Evolutionary conservation across 2,113 vertebrate genomes (phyloP), one percentile per base, ranked within the genome.

Genomic region (Xiphophorus maculatus): DNA sequence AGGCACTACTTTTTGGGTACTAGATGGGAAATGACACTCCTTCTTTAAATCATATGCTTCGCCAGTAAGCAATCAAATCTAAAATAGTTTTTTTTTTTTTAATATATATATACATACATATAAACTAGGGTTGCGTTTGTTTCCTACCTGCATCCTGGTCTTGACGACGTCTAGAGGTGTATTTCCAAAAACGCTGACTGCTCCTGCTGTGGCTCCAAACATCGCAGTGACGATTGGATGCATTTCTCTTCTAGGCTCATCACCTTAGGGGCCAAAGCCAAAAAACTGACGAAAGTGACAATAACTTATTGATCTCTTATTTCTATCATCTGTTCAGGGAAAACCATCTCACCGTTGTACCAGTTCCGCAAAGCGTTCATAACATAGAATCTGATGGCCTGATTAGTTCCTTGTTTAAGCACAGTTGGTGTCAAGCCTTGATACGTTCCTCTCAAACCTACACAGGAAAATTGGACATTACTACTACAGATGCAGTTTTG

Each of bases 111-210:
- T 25, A 1, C 22, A 22, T 8, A 48, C 0, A 48, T 19, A 17
- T 4, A 4, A 19, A 5, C 17, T 19, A 19, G 33, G 33, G 33
- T 5, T 22, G 48, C 7, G 6, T 4, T 14, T 8, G 5, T 11
- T 64, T 67, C 75, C 77, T 73, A 95, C 95, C 95, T 96, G 95
- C 95, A 96, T 96, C 82, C 95, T 91, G 14, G 94, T 96, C 88
- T 96, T 96, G 32, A 96, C 92, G 30, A 95, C 95, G 77, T 96
- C 95, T 19, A 96, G 79, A n/a, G 95, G 95, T 0, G 95, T 95
- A 44, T 96, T 96, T 74, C 94, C 95, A 76, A 95, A 95, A 74
- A 96, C 95, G 22, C 95, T 96, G 19, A 94, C 95, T 0, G 96
- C 95, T 35, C 95, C 95, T 0, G 95, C 94, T 6, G 93, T 94